These are phyloP conservation scores for Meriones psammophilus DNA, from an alignment of 2,797 vertebrate species.

Conservation along the genomic window DNA sequence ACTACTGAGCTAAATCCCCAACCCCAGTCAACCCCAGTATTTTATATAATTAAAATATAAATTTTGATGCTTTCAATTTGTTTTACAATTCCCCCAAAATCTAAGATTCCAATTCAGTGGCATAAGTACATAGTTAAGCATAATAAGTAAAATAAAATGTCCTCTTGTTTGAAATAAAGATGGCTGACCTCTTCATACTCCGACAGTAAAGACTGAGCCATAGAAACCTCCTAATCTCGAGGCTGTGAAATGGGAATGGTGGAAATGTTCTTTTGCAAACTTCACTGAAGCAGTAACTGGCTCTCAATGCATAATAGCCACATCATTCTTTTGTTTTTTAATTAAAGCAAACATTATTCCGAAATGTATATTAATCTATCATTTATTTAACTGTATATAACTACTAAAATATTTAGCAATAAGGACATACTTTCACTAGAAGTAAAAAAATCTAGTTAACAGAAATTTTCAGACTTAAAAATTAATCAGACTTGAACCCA, in stretches of 20 bases:
- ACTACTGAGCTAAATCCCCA: too few relatives aligned
- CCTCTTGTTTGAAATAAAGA: not conserved
- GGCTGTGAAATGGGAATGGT: not conserved
- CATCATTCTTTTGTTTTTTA: not conserved
- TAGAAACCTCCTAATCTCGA: not conserved
- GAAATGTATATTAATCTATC: not conserved
- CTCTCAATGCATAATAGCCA: not conserved
- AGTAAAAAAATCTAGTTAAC: not conserved
- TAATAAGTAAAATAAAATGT: conserved; percentile 38
- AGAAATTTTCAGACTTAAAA: conserved; percentile 41
- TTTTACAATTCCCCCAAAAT: not conserved
- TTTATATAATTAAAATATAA: conserved; percentile 59
- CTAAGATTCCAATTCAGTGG: not conserved
- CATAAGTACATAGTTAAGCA: conserved; percentile 26
- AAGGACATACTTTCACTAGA: conserved; percentile 4
- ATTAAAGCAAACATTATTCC: conserved; percentile 3
- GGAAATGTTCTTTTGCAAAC: not conserved
- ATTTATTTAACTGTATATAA: not conserved
- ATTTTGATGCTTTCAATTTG: conserved; percentile 19
- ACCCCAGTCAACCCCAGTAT: not conserved
- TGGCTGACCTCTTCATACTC: conserved; percentile 34
- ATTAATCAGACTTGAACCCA: conserved; percentile 51
- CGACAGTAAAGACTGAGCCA: conserved; percentile 19
- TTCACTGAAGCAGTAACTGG: not conserved
- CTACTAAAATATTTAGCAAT: conserved; percentile 39